A percentile compares a stretch with the other conserved stretches of the same genome.
These are phyloP conservation scores for Herpetotheres cachinnans DNA, from an alignment of 2,113 vertebrate genomes.

Conservation along the genomic window DNA sequence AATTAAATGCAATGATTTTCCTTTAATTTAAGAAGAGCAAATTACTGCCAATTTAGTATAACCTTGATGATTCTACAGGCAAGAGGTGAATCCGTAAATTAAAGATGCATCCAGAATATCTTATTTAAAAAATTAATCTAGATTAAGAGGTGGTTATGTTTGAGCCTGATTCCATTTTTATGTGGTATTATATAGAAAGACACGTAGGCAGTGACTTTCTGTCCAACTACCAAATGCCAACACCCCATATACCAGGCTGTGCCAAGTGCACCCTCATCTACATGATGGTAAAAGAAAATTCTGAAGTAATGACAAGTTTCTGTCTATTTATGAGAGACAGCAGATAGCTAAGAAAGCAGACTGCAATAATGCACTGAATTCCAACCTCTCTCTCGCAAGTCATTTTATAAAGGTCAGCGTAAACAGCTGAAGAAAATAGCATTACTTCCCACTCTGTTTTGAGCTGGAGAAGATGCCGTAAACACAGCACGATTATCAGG, in stretches of 20 bases:
- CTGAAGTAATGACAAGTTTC: background rate
- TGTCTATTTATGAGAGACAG: background rate
- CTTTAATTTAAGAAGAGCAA: slow-evolving; percentile 72
- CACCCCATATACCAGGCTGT: fast-evolving
- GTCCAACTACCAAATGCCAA: background rate
- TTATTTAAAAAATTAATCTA: background rate
- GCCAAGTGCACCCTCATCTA: background rate
- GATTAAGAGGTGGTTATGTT: background rate
- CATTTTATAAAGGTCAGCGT: background rate
- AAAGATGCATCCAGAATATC: background rate
- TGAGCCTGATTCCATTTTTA: background rate
- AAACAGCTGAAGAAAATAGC: background rate
- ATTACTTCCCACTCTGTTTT: background rate
- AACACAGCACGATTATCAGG: background rate
- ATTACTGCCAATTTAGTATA: slow-evolving; percentile 73
- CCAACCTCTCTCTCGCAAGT: background rate
- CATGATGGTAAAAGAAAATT: background rate
- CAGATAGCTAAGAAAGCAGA: background rate
- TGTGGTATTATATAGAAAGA: background rate
- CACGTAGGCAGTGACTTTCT: background rate
- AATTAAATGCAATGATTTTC: slow-evolving; percentile 87
- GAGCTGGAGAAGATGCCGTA: background rate
- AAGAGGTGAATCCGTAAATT: slow-evolving; percentile 45
- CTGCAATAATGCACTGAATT: background rate
- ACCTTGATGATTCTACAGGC: slow-evolving; percentile 63